Evolutionary conservation across 1,140 invertebrate genomes (phyloP).

Genomic region (Pogonomyrmex californicus): DNA sequence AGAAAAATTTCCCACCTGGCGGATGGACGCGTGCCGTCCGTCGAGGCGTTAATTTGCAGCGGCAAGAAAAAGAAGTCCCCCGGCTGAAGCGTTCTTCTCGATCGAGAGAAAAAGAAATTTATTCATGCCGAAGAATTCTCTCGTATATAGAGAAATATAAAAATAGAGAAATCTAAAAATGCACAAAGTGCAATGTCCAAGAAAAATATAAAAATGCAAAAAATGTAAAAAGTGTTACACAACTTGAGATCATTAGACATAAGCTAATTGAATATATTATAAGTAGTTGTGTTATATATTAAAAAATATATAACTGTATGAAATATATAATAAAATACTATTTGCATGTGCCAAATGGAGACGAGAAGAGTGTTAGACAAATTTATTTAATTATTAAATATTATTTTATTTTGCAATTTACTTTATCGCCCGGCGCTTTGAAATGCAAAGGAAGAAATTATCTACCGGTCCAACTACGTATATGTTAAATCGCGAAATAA

Average conservation of each 20-base stretch:
- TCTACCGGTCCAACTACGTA: not conserved
- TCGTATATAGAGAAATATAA: too few relatives aligned
- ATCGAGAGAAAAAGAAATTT: slow-evolving; percentile 12
- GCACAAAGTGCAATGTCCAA: not conserved
- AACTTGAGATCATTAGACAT: not conserved
- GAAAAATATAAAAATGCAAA: not conserved
- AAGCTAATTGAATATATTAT: not conserved
- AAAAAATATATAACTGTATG: not conserved
- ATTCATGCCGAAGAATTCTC: not conserved
- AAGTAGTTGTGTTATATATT: not conserved
- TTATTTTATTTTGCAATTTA: not conserved
- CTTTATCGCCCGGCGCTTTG: not conserved
- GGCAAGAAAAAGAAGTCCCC: slow-evolving; percentile 51
- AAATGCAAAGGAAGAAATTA: not conserved
- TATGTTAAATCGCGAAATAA: not conserved
- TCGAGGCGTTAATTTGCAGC: slow-evolving; percentile 58
- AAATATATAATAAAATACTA: not conserved
- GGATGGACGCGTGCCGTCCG: slow-evolving; percentile 19
- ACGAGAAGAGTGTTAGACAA: not conserved
- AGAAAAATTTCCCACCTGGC: slow-evolving; percentile 47
- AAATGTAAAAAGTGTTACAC: not conserved
- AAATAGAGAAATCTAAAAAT: not conserved
- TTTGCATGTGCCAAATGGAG: not conserved
- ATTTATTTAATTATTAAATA: not conserved
- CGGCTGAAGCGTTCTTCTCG: not conserved